A percentile compares a stretch with the other conserved stretches of the same genome.
phyloP scores from a whole-genome alignment of 1,140 invertebrate species.

The Hylaeus volcanicus region DNA sequence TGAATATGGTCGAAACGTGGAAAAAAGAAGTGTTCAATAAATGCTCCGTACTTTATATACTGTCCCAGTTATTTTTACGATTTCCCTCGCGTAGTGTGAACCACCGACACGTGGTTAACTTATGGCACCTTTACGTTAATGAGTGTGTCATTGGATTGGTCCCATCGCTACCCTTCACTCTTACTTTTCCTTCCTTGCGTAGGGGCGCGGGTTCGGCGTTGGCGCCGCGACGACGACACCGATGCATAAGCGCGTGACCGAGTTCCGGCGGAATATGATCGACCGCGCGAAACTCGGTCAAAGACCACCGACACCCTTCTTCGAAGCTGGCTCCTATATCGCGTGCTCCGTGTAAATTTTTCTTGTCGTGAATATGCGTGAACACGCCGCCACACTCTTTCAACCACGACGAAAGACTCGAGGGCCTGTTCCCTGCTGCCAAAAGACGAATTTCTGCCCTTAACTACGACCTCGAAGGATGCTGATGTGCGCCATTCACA shows the following conservation, averaged over 20 bases:
- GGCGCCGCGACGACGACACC: slow-evolving; percentile 51
- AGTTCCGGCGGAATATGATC: slow-evolving; percentile 67
- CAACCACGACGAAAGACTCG: slow-evolving; percentile 9
- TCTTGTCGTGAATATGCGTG: slow-evolving; percentile 47
- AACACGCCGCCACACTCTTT: slow-evolving; percentile 21
- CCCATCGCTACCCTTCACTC: slow-evolving; percentile 41
- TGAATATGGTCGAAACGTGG: no score
- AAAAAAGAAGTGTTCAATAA: no score
- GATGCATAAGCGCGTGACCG: slow-evolving; percentile 67
- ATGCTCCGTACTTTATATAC: no score
- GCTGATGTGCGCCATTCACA: no score
- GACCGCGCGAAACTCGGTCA: slow-evolving; percentile 68
- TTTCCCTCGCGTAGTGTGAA: no score
- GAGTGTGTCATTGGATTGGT: no score
- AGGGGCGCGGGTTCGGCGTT: slow-evolving; percentile 37
- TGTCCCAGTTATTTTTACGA: no score
- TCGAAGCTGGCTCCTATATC: slow-evolving; percentile 30
- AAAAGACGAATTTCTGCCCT: not conserved
- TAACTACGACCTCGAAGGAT: no score
- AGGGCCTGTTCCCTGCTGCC: slow-evolving; percentile 3
- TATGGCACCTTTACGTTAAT: no score
- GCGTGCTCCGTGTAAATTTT: slow-evolving; percentile 48
- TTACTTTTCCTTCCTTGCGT: slow-evolving; percentile 54
- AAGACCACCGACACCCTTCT: slow-evolving; percentile 67
- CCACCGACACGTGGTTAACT: no score